Conservation (phyloP, 2,888 invertebrate genomes). For the Platypus cylindrus region DNA sequence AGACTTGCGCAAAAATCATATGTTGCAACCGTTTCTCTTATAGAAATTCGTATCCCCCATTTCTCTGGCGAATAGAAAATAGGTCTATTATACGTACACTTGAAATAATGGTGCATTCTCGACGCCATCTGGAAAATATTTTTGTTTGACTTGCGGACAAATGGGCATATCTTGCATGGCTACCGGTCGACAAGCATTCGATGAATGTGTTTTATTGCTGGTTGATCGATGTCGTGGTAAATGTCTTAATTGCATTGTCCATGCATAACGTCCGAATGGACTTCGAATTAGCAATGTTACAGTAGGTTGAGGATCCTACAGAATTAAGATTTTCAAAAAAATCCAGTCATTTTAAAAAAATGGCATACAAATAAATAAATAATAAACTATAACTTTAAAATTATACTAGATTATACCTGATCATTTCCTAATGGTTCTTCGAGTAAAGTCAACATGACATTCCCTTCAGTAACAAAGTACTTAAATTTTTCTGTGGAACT, state of each 20-base stretch:
- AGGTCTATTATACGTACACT: slow-evolving; percentile 54
- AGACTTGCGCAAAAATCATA: too few relatives aligned
- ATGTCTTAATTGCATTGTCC: slow-evolving; percentile 83
- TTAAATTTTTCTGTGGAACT: slow-evolving; percentile 58
- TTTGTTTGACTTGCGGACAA: slow-evolving; percentile 54
- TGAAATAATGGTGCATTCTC: slow-evolving; percentile 68
- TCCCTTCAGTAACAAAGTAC: slow-evolving; percentile 86
- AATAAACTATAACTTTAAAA: too few relatives aligned
- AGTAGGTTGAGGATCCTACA: slow-evolving; percentile 84
- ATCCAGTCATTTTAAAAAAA: neutral
- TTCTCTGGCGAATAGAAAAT: too few relatives aligned
- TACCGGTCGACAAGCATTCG: slow-evolving; percentile 58
- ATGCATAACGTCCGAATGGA: slow-evolving; percentile 89
- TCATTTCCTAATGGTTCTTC: slow-evolving; percentile 82
- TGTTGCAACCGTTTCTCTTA: too few relatives aligned
- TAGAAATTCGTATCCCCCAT: too few relatives aligned
- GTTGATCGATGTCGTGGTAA: slow-evolving; percentile 70
- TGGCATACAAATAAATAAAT: neutral
- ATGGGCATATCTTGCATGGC: slow-evolving; percentile 60
- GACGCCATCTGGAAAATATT: slow-evolving; percentile 68
- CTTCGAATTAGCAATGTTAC: slow-evolving; percentile 80
- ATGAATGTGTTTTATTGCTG: slow-evolving; percentile 51
- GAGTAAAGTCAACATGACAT: slow-evolving; percentile 73
- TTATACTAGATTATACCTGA: slow-evolving; percentile 22
- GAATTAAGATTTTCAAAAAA: slow-evolving; percentile 1